A percentile compares a stretch with the other conserved stretches of the same genome.
These are phyloP conservation scores for Spheniscus humboldti DNA, from an alignment of 2,797 vertebrate genomes.

Conservation along the genomic window DNA sequence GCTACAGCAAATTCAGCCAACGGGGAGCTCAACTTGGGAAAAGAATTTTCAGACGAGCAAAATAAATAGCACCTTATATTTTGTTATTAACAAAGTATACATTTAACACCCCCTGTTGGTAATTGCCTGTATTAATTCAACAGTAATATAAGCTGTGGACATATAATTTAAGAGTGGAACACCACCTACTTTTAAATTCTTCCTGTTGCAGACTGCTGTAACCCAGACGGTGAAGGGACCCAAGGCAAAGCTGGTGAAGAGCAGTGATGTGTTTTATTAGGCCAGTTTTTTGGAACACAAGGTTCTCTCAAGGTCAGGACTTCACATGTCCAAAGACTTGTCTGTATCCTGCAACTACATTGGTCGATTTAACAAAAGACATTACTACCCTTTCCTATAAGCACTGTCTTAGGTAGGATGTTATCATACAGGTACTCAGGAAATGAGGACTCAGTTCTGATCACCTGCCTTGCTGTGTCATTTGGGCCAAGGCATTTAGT, in stretches of 20 bases:
- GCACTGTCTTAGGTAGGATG: not conserved
- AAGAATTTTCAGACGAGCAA: slow-evolving; percentile 8
- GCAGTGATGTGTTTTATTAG: not conserved
- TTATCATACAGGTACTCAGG: not conserved
- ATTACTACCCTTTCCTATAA: not conserved
- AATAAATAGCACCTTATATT: not conserved
- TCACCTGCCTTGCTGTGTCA: not conserved
- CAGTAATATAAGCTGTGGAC: not conserved
- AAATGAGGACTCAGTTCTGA: not conserved
- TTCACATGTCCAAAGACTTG: not conserved
- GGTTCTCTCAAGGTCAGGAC: not conserved
- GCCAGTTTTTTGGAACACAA: not conserved
- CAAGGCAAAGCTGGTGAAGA: not conserved
- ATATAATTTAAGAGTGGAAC: not conserved
- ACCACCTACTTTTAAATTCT: not conserved
- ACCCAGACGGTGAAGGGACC: not conserved
- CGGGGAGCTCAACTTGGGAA: not conserved
- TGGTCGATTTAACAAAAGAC: accelerated
- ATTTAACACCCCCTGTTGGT: not conserved
- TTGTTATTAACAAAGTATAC: not conserved
- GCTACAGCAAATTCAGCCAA: not conserved
- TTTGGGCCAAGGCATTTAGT: not conserved
- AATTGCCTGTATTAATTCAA: not conserved
- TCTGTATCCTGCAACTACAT: not conserved
- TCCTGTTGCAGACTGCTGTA: not conserved